Evolutionary conservation across 2,797 vertebrate species (phyloP).

Genomic region (Pseudomugil gertrudae): DNA sequence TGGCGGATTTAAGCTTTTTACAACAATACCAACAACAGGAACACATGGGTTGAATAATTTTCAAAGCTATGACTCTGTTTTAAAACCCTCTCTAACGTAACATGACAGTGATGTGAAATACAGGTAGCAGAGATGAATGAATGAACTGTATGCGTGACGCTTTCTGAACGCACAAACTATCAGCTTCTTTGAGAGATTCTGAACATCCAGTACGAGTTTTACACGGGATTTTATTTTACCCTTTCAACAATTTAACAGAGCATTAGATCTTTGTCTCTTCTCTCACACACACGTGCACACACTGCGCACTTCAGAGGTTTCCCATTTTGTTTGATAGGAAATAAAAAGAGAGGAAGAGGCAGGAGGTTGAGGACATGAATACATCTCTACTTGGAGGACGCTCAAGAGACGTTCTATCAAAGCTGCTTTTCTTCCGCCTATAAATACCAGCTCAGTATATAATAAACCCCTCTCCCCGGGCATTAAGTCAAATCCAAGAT

Average conservation of each 20-base stretch:
- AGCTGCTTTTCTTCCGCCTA: constrained; percentile 73
- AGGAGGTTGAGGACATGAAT: constrained; percentile 68
- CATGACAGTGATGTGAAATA: constrained; percentile 18
- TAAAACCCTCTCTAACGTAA: constrained; percentile 18
- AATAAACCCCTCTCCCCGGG: constrained; percentile 53
- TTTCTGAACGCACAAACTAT: constrained; percentile 21
- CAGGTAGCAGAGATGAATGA: constrained; percentile 15
- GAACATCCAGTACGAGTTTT: constrained; percentile 32
- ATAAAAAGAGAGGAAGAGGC: constrained; percentile 55
- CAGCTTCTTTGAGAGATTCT: constrained; percentile 8
- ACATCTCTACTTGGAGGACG: constrained; percentile 70
- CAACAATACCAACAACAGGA: constrained; percentile 40
- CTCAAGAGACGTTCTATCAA: constrained; percentile 70
- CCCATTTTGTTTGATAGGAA: constrained; percentile 44
- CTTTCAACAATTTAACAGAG: constrained; percentile 38
- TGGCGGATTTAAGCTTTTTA: constrained; percentile 40
- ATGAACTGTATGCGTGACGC: constrained; percentile 1
- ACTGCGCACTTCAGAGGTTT: constrained; percentile 26
- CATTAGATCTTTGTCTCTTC: constrained; percentile 32
- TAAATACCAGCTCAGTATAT: constrained; percentile 78
- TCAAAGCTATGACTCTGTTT: constrained; percentile 36
- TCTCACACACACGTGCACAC: constrained; percentile 14
- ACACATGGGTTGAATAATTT: constrained; percentile 39
- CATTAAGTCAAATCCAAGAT: constrained; percentile 64
- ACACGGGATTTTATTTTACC: constrained; percentile 41